Conservation (phyloP, 2,797 vertebrate species). For the Pyrrhura leucotis region DNA sequence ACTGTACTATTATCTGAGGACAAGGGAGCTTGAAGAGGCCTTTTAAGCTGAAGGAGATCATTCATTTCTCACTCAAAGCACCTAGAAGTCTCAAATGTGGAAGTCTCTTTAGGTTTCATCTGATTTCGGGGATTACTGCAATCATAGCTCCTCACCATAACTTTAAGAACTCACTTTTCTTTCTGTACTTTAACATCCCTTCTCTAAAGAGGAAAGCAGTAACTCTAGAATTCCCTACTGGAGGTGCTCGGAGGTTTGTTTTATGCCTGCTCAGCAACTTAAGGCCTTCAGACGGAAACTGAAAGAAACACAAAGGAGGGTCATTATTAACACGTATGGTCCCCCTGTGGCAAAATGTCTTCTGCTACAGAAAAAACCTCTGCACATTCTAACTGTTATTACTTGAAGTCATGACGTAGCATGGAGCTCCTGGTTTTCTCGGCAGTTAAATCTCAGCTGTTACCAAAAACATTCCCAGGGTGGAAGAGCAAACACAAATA, state of each 20-base stretch:
- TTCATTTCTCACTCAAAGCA: background rate
- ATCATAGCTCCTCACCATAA: background rate
- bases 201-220: background rate
- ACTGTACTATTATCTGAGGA: background rate
- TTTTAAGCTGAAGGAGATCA: background rate
- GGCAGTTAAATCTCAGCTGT: background rate
- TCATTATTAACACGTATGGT: background rate
- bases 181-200: background rate
- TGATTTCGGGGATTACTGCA: background rate
- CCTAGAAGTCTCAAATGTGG: background rate
- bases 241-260: background rate
- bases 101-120: background rate
- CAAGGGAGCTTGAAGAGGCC: background rate
- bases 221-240: background rate
- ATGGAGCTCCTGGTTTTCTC: background rate
- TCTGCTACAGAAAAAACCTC: background rate
- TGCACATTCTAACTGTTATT: background rate
- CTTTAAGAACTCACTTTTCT: background rate
- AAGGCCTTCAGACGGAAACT: background rate
- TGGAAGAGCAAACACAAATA: background rate
- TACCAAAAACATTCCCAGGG: background rate
- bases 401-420: background rate
- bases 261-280: background rate
- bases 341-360: background rate
- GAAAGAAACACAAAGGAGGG: background rate